Percentiles rank a stretch among this genome's conserved stretches.
These are phyloP conservation scores for Netelia virgata DNA, from an alignment of 2,888 invertebrate genomes.

Conservation along the genomic window DNA sequence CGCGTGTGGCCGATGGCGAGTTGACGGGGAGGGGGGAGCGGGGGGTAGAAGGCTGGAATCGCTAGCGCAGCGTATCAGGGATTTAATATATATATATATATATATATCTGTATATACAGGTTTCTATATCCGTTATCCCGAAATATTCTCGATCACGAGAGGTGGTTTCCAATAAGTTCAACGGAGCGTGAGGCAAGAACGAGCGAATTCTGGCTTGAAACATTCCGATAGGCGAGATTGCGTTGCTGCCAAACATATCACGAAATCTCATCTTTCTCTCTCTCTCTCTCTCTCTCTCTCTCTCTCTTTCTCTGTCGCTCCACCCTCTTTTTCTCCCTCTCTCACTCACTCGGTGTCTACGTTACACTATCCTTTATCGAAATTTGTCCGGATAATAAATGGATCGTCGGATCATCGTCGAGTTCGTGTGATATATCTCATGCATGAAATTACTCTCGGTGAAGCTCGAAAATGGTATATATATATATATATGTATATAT, in stretches of 20 bases:
- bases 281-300: not conserved
- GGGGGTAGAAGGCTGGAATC: not conserved
- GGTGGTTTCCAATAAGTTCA: constrained; percentile 53
- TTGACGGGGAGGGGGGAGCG: too few species aligned
- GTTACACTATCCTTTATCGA: not conserved
- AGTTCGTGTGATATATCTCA: not conserved
- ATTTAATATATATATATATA: constrained; percentile 9
- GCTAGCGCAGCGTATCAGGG: not conserved
- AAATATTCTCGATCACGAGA: constrained; percentile 51
- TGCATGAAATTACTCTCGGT: constrained; percentile 25
- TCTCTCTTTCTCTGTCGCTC: not conserved
- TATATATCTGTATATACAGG: not conserved
- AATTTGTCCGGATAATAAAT: not conserved
- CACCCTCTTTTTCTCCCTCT: not conserved
- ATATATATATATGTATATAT: not conserved
- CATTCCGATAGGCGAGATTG: constrained; percentile 53
- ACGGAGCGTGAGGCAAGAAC: constrained; percentile 44
- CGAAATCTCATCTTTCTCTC: constrained; percentile 29
- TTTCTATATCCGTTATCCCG: constrained; percentile 25
- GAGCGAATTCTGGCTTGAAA: constrained; percentile 48
- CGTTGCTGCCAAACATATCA: constrained; percentile 59
- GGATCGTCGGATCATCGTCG: too few species aligned
- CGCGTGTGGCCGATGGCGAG: too few species aligned
- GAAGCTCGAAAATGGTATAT: not conserved
- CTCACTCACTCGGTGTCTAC: too few species aligned